phyloP scores from a whole-genome alignment of 2,888 invertebrate genomes.

The Heliconius erato region DNA sequence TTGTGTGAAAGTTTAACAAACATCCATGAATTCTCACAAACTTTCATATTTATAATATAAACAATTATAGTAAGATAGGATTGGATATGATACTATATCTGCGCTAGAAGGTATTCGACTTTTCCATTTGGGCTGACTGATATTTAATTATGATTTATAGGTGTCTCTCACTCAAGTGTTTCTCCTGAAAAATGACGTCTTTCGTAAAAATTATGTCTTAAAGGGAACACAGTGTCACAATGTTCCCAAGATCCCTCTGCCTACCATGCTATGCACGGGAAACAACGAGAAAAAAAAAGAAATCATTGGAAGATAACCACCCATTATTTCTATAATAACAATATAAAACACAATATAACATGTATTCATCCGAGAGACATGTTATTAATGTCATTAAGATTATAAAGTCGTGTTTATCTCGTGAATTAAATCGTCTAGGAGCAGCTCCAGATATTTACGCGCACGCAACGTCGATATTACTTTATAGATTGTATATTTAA shows the following conservation, averaged over 20 bases:
- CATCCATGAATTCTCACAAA: neutral
- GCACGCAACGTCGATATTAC: conserved; percentile 52
- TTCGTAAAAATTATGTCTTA: too few species aligned
- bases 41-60: too few species aligned
- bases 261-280: neutral
- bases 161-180: too few species aligned
- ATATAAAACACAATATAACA: neutral
- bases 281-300: too few species aligned
- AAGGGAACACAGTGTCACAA: neutral
- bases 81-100: too few species aligned
- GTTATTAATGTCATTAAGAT: conserved; percentile 48
- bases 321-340: neutral
- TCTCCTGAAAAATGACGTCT: too few species aligned
- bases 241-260: neutral
- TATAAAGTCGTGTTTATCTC: conserved; percentile 44
- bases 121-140: too few species aligned
- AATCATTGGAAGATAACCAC: neutral
- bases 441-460: conserved; percentile 44
- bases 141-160: too few species aligned
- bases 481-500: conserved; percentile 39
- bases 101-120: too few species aligned
- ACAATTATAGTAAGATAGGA: too few species aligned
- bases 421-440: conserved; percentile 48
- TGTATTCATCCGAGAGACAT: conserved; percentile 25
- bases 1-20: neutral